Percentiles rank a stretch among this genome's conserved stretches.
Conservation (phyloP, 2,888 invertebrate species). For the Heliconius aoede region DNA sequence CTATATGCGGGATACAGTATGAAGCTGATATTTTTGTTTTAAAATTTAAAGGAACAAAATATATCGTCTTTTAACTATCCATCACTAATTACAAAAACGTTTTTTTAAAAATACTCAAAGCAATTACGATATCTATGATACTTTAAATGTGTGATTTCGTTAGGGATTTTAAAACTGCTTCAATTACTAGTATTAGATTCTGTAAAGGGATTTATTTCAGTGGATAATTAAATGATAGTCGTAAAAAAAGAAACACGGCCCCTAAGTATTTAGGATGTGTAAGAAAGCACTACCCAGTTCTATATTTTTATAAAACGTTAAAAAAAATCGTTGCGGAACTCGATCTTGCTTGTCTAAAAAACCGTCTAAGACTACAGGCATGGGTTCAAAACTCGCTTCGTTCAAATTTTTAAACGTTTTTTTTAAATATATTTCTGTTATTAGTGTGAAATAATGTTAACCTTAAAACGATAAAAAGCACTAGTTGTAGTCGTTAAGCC, state of each 20-base stretch:
- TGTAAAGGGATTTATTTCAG: slow-evolving; percentile 61
- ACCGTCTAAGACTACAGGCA: too few relatives aligned
- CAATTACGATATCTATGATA: neutral
- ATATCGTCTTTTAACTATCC: too few relatives aligned
- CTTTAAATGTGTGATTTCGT: neutral
- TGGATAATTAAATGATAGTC: slow-evolving; percentile 34
- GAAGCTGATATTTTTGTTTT: too few relatives aligned
- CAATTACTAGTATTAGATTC: slow-evolving; percentile 67
- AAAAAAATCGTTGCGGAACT: neutral
- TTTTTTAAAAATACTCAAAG: neutral
- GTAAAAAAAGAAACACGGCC: slow-evolving; percentile 43
- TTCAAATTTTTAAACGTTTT: neutral
- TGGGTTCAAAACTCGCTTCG: neutral
- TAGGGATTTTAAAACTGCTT: slow-evolving; percentile 63
- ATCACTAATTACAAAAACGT: neutral
- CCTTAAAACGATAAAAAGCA: slow-evolving; percentile 1
- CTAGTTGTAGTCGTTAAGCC: slow-evolving; percentile 26
- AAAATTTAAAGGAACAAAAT: too few relatives aligned
- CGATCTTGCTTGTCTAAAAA: too few relatives aligned
- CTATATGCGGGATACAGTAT: too few relatives aligned
- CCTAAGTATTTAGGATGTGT: slow-evolving; percentile 15
- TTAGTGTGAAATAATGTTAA: neutral
- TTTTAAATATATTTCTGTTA: neutral
- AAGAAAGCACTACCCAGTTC: slow-evolving; percentile 25
- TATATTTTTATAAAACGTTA: neutral